These are phyloP conservation scores for Myathropa florea DNA, from an alignment of 2,888 invertebrate species.

Conservation along the genomic window DNA sequence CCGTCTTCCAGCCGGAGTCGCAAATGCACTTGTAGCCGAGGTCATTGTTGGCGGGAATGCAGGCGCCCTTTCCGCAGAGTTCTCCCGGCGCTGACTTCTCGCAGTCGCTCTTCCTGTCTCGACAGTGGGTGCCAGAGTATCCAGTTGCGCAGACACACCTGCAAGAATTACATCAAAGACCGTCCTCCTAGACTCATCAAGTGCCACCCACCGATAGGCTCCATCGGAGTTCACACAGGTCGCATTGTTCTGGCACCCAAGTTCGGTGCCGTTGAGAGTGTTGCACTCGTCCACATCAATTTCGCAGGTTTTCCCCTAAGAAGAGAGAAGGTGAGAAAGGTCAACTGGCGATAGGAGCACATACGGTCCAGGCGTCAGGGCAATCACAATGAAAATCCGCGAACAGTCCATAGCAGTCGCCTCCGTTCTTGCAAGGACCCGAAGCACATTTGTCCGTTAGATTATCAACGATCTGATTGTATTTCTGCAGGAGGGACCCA, in stretches of 20 bases:
- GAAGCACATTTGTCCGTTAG: conserved; percentile 77
- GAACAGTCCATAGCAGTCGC: conserved; percentile 88
- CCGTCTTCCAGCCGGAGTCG: conserved; percentile 91
- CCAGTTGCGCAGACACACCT: conserved; percentile 89
- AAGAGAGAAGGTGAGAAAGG: not conserved
- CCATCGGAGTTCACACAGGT: conserved; percentile 90
- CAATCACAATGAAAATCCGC: conserved; percentile 89
- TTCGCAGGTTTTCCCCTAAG: conserved; percentile 87
- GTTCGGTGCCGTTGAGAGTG: conserved; percentile 88
- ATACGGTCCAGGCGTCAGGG: conserved; percentile 84
- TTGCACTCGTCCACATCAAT: conserved; percentile 94
- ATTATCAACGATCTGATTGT: conserved; percentile 66
- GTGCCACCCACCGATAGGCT: conserved; percentile 84
- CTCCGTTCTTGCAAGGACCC: conserved; percentile 91
- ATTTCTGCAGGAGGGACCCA: conserved; percentile 38
- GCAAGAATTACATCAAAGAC: not conserved
- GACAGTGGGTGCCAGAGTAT: conserved; percentile 92
- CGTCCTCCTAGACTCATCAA: not conserved
- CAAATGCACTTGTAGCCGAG: conserved; percentile 90
- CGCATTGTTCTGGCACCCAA: conserved; percentile 95
- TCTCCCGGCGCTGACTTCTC: conserved; percentile 85
- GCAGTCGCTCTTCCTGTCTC: conserved; percentile 87
- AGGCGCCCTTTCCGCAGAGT: conserved; percentile 94
- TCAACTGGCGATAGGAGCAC: conserved; percentile 26
- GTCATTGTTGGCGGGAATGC: conserved; percentile 85